phyloP scores from a whole-genome alignment of 2,888 invertebrate species.

The Amphipyra berbera region DNA sequence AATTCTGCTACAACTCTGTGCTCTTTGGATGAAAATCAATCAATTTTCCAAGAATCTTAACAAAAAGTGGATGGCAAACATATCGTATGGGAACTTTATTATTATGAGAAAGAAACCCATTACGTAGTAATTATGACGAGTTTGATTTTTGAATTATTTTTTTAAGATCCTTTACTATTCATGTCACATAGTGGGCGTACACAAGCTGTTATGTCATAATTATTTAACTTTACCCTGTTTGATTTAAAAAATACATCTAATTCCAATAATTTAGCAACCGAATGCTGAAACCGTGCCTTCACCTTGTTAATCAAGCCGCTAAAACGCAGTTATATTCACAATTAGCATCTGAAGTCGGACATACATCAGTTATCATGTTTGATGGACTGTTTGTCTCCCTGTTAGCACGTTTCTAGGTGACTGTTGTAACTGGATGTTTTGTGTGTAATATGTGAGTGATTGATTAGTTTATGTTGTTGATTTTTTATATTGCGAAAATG shows the following conservation, averaged over 20 bases:
- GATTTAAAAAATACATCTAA: background rate
- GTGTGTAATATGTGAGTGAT: conserved; percentile 34
- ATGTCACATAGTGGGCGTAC: background rate
- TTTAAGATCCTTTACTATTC: background rate
- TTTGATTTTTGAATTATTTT: background rate
- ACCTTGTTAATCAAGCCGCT: conserved; percentile 52
- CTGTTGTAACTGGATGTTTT: conserved; percentile 47
- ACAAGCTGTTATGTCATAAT: background rate
- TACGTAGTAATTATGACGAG: background rate
- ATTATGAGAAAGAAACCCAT: no score
- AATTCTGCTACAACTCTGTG: no score
- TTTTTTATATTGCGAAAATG: conserved; percentile 23
- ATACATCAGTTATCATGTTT: conserved; percentile 63
- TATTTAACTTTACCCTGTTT: background rate
- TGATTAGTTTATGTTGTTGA: conserved; percentile 39
- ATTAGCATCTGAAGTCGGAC: conserved; percentile 62
- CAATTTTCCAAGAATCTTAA: no score
- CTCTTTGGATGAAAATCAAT: no score
- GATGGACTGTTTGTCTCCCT: conserved; percentile 64
- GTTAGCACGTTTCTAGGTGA: conserved; percentile 65
- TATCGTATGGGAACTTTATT: no score
- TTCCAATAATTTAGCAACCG: conserved; percentile 14
- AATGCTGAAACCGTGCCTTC: conserved; percentile 22
- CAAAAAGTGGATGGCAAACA: no score
- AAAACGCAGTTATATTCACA: conserved; percentile 57